phyloP scores from a whole-genome alignment of 2,797 vertebrate species.

The Simalia tracyae region DNA sequence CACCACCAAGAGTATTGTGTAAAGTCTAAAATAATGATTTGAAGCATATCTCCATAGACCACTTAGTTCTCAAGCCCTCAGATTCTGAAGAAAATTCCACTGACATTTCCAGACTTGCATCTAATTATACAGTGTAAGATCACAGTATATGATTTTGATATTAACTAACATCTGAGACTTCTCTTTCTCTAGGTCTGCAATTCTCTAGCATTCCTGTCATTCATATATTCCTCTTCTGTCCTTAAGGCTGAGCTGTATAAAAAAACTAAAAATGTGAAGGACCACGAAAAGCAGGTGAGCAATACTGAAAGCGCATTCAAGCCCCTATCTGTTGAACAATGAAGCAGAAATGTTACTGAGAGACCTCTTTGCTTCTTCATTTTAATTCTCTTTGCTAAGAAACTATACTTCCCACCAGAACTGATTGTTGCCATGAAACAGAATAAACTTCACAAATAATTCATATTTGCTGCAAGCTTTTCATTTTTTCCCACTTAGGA shows the following conservation, averaged over 20 bases:
- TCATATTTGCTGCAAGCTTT: slow-evolving; percentile 4
- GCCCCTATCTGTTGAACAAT: background rate
- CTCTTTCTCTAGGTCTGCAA: fast-evolving
- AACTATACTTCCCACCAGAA: slow-evolving; percentile 5
- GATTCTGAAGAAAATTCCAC: background rate
- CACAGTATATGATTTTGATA: background rate
- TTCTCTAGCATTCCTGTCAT: fast-evolving
- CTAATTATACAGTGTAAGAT: background rate
- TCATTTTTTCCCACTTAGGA: slow-evolving; percentile 12
- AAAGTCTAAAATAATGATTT: background rate
- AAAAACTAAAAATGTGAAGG: slow-evolving; percentile 20
- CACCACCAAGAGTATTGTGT: background rate
- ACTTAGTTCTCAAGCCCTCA: background rate
- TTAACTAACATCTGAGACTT: background rate
- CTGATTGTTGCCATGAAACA: background rate
- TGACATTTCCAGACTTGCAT: background rate
- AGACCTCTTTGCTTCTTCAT: slow-evolving; percentile 25
- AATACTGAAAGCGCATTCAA: background rate
- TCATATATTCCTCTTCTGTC: background rate
- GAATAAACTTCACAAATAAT: slow-evolving; percentile 37
- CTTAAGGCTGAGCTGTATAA: background rate
- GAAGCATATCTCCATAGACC: background rate
- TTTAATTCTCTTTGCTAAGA: slow-evolving; percentile 35
- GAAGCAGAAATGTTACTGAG: background rate
- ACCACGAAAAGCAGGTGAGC: background rate